Evolutionary conservation across 2,113 vertebrate genomes (phyloP).

Genomic region (Cephalopholis sonnerati): DNA sequence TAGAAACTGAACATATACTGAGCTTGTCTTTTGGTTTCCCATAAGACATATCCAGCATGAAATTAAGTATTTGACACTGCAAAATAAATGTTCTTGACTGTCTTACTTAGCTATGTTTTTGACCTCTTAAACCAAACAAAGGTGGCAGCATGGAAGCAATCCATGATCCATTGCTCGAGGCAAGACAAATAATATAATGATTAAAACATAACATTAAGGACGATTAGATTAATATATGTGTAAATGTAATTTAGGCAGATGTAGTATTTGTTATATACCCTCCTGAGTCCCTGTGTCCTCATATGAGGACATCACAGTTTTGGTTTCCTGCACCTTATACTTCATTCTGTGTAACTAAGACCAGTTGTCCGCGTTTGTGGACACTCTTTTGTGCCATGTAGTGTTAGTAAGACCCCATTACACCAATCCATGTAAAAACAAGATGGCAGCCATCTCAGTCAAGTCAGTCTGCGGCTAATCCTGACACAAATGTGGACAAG

Average conservation of each 20-base stretch:
- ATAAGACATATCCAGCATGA: not conserved
- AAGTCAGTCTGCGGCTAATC: no score
- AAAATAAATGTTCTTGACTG: not conserved
- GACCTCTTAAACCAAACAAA: not conserved
- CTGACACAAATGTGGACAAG: no score
- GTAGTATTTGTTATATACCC: not conserved
- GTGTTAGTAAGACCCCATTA: no score
- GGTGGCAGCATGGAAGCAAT: not conserved
- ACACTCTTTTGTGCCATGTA: no score
- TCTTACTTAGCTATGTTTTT: not conserved
- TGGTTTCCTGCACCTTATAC: no score
- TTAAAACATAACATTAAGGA: not conserved
- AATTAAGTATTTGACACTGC: not conserved
- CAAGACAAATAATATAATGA: not conserved
- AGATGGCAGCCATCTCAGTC: no score
- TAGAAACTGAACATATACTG: not conserved
- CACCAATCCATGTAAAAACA: no score
- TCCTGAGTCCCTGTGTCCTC: no score
- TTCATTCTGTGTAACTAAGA: no score
- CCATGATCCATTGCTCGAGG: not conserved
- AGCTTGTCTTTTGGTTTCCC: not conserved
- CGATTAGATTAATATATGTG: not conserved
- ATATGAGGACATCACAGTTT: no score
- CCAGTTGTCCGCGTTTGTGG: no score
- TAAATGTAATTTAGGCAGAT: not conserved